Percentiles rank a stretch among this genome's conserved stretches.
Conservation (phyloP, 2,797 vertebrate species). For the Pipistrellus kuhlii region DNA sequence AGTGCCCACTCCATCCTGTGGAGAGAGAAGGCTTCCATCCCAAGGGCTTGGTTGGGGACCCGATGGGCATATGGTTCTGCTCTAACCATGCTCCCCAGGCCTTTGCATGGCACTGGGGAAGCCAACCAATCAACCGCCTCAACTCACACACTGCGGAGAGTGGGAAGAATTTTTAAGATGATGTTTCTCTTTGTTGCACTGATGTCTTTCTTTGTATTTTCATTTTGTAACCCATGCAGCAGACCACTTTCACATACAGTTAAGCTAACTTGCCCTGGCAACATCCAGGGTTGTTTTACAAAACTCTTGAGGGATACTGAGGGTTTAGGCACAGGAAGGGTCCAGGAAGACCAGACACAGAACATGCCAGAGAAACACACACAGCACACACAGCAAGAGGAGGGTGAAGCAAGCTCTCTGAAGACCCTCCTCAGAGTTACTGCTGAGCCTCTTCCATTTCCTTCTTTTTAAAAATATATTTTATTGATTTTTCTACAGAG, state of each 20-base stretch:
- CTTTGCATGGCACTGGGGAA: neutral
- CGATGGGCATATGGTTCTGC: neutral
- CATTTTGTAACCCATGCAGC: neutral
- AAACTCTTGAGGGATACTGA: neutral
- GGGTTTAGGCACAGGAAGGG: neutral
- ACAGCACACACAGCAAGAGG: no score
- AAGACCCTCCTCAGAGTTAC: neutral
- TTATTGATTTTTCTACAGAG: no score
- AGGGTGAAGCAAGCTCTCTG: neutral
- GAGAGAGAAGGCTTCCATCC: neutral
- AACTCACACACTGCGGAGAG: neutral
- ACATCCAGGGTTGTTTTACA: neutral
- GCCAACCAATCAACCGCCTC: neutral
- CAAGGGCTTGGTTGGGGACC: rapidly evolving
- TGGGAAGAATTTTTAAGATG: neutral
- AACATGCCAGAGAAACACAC: neutral
- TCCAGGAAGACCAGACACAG: neutral
- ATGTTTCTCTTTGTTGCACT: neutral
- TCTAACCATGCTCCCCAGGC: neutral
- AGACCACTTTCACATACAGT: neutral
- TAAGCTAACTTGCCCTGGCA: neutral
- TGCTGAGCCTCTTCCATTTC: neutral
- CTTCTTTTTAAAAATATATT: neutral
- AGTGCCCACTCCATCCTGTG: rapidly evolving
- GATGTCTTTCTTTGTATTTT: neutral